These are phyloP conservation scores for Zhengitettix transpicula DNA, from an alignment of 2,888 invertebrate genomes.

Conservation along the genomic window DNA sequence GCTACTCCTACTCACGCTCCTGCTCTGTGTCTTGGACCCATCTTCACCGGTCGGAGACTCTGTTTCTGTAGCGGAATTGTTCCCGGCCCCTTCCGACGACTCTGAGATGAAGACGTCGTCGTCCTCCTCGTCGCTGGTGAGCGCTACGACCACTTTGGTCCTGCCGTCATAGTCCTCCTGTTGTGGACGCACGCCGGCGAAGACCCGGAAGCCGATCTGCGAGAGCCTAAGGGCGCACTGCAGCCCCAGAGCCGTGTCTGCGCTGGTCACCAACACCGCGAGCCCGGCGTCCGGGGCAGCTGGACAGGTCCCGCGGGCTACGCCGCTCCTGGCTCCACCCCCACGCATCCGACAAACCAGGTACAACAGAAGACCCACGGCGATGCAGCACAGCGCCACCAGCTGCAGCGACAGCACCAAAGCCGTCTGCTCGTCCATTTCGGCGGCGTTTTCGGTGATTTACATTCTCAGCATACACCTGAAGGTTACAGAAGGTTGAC, in stretches of 20 bases:
- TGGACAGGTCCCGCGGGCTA: neutral
- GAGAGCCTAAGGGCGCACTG: conserved; percentile 33
- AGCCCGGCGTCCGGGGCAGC: conserved; percentile 40
- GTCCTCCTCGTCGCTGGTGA: neutral
- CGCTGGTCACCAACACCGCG: conserved; percentile 61
- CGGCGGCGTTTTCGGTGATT: neutral
- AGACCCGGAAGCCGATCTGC: conserved; percentile 50
- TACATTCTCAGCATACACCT: neutral
- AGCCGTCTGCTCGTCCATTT: conserved; percentile 68
- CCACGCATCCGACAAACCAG: conserved; percentile 35
- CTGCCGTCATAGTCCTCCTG: neutral
- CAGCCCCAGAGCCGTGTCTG: conserved; percentile 61
- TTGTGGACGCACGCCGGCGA: conserved; percentile 40
- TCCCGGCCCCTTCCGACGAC: neutral
- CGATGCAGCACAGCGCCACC: conserved; percentile 64
- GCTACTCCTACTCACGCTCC: neutral
- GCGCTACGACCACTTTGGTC: neutral
- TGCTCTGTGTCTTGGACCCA: neutral
- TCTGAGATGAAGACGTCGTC: neutral
- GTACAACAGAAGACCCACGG: conserved; percentile 64
- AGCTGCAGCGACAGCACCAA: conserved; percentile 64
- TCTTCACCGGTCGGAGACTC: neutral
- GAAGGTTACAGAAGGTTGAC: neutral
- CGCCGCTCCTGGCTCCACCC: neutral
- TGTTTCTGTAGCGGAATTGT: neutral